These are phyloP conservation scores for Archips xylosteana DNA, from an alignment of 2,888 invertebrate species.

Conservation along the genomic window DNA sequence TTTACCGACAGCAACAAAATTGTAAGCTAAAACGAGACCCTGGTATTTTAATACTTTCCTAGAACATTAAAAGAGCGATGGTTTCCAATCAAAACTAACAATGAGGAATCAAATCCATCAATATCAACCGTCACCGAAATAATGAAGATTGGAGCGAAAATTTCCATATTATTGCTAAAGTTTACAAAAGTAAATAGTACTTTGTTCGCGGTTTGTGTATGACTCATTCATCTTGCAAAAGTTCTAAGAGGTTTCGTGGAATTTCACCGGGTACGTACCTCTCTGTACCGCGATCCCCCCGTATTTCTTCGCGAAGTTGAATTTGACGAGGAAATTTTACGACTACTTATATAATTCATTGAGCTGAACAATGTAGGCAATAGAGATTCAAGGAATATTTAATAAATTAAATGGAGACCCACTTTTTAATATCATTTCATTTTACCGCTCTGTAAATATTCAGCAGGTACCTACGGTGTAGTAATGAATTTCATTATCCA, in stretches of 20 bases:
- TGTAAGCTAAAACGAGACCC: no score
- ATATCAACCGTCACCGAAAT: not conserved
- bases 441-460: not conserved
- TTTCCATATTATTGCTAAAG: conserved; percentile 18
- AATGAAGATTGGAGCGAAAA: conserved; percentile 12
- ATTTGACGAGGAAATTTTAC: not conserved
- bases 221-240: conserved; percentile 5
- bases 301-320: not conserved
- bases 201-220: not conserved
- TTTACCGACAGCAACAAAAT: no score
- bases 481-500: no score
- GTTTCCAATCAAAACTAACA: not conserved
- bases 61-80: not conserved
- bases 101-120: not conserved
- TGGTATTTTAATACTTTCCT: no score
- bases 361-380: not conserved
- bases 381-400: not conserved
- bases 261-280: not conserved
- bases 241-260: conserved; percentile 2
- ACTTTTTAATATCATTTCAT: not conserved
- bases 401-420: not conserved
- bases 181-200: conserved; percentile 13
- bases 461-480: no score
- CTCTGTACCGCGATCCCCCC: not conserved
- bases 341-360: conserved; percentile 2